Conservation (phyloP, 1,140 invertebrate species). For the Apocrypta bakeri region DNA sequence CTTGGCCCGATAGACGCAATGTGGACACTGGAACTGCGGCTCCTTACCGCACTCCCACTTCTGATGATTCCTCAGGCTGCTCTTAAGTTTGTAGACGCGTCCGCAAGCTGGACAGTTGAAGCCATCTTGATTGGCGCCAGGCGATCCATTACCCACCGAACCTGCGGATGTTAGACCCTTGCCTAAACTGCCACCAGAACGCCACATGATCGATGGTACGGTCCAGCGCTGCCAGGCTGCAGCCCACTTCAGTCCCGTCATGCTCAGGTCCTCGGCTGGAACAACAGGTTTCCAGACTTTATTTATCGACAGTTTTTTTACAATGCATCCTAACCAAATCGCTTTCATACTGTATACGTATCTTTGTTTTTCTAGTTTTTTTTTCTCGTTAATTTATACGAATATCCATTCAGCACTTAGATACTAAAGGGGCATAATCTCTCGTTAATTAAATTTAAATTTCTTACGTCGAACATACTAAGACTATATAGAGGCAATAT, state of each 20-base stretch:
- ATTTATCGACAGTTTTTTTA: conserved; percentile 41
- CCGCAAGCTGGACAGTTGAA: conserved; percentile 87
- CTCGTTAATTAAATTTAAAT: neutral
- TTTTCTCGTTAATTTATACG: neutral
- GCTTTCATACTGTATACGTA: neutral
- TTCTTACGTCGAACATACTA: too few species aligned
- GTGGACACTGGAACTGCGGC: conserved; percentile 87
- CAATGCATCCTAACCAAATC: conserved; percentile 27
- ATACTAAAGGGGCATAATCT: neutral
- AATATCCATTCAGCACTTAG: neutral
- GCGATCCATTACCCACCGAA: conserved; percentile 65
- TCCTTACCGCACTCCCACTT: conserved; percentile 92
- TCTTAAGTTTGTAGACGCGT: conserved; percentile 88
- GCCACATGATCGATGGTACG: conserved; percentile 74
- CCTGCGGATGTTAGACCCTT: conserved; percentile 67
- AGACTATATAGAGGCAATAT: neutral
- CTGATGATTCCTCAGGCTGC: conserved; percentile 88
- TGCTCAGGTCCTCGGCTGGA: conserved; percentile 80
- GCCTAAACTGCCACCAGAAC: conserved; percentile 67
- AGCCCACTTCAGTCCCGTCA: conserved; percentile 81
- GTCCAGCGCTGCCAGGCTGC: conserved; percentile 73
- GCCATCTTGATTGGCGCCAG: conserved; percentile 71
- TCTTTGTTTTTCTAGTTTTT: neutral
- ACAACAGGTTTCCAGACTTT: conserved; percentile 61
- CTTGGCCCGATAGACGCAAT: conserved; percentile 87